Conservation (phyloP, 2,888 invertebrate genomes). For the Hypselothyrea guttata region DNA sequence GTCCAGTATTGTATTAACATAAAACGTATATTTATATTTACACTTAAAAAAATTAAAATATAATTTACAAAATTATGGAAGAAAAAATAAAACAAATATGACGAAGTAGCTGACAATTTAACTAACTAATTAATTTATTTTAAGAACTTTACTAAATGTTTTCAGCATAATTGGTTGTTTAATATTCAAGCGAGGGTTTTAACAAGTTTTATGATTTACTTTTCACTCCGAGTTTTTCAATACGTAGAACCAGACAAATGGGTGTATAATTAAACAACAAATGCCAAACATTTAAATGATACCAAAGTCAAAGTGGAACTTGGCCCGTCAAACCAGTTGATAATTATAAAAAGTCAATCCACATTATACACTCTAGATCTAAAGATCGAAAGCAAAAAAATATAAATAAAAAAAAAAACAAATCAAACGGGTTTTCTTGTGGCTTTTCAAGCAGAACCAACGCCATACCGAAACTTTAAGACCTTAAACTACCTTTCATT, state of each 20-base stretch:
- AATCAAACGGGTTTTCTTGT: conserved; percentile 36
- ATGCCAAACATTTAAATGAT: conserved; percentile 48
- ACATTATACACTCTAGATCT: conserved; percentile 47
- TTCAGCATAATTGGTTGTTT: too few relatives aligned
- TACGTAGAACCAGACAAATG: conserved; percentile 4
- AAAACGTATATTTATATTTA: too few relatives aligned
- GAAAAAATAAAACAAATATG: too few relatives aligned
- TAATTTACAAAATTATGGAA: too few relatives aligned
- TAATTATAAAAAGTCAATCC: conserved; percentile 53
- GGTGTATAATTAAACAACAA: conserved; percentile 32
- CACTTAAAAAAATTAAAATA: too few relatives aligned
- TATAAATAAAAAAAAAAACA: conserved; percentile 7
- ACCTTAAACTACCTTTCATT: conserved; percentile 4
- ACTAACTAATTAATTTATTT: too few relatives aligned
- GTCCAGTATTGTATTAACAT: too few relatives aligned
- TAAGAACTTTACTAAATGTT: too few relatives aligned
- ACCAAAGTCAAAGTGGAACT: conserved; percentile 48
- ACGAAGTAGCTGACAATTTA: too few relatives aligned
- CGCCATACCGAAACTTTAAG: background rate
- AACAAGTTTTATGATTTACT: too few relatives aligned
- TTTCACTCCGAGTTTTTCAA: background rate
- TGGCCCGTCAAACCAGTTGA: conserved; percentile 68
- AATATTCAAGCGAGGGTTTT: too few relatives aligned
- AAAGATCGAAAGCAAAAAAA: conserved; percentile 25
- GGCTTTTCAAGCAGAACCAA: background rate